phyloP scores from a whole-genome alignment of 2,888 invertebrate species.

The Tipula lateralis region DNA sequence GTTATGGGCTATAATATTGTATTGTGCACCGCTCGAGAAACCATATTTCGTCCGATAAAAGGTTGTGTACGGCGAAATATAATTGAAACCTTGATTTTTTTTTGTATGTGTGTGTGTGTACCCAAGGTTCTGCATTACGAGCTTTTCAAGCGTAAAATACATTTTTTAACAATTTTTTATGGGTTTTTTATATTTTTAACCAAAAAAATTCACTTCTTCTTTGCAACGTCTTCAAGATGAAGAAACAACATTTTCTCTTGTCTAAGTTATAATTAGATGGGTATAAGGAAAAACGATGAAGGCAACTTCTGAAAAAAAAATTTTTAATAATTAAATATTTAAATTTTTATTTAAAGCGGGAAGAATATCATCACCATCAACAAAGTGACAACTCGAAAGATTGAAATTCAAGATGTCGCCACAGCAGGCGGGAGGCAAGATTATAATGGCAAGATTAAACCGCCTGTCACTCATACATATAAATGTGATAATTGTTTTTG shows the following conservation, averaged over 20 bases:
- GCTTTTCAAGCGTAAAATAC: neutral
- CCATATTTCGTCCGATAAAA: neutral
- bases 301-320: neutral
- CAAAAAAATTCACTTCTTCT: neutral
- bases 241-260: neutral
- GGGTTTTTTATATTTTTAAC: neutral
- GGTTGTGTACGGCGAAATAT: neutral
- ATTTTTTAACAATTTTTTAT: neutral
- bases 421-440: neutral
- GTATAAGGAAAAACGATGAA: neutral
- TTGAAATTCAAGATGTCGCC: neutral
- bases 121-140: neutral
- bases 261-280: constrained; percentile 19
- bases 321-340: constrained; percentile 6
- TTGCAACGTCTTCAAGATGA: neutral
- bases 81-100: constrained; percentile 15
- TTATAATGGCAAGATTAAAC: neutral
- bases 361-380: neutral
- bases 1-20: neutral
- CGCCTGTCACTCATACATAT: neutral
- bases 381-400: neutral
- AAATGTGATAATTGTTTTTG: neutral
- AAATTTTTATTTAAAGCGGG: neutral
- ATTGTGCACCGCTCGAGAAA: neutral
- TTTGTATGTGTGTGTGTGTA: neutral